phyloP scores from a whole-genome alignment of 2,113 vertebrate species.

The Rhinichthys klamathensis region DNA sequence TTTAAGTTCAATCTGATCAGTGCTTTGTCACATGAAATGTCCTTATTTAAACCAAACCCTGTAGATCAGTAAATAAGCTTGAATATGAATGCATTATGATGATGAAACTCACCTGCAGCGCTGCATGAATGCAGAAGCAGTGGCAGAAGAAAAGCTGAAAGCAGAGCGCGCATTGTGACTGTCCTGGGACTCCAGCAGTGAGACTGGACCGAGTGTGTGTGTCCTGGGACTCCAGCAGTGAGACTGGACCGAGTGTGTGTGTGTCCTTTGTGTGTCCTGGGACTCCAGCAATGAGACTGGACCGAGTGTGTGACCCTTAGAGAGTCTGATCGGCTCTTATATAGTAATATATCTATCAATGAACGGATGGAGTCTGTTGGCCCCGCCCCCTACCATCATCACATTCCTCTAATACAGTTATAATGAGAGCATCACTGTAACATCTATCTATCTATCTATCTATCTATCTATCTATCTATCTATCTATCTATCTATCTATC shows the following conservation, averaged over 20 bases:
- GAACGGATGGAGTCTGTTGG: constrained; percentile 59
- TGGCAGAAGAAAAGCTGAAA: constrained; percentile 60
- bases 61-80: not conserved
- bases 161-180: constrained; percentile 68
- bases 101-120: constrained; percentile 66
- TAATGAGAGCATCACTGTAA: constrained; percentile 42
- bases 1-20: not conserved
- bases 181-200: constrained; percentile 49
- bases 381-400: constrained; percentile 75
- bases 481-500: not conserved
- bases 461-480: not conserved
- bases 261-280: constrained; percentile 41
- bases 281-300: constrained; percentile 37
- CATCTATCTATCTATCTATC: not conserved
- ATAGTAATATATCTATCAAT: constrained; percentile 75
- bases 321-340: constrained; percentile 68
- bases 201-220: constrained; percentile 31
- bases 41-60: not conserved
- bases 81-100: not conserved
- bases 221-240: constrained; percentile 47
- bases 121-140: constrained; percentile 60
- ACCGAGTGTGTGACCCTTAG: constrained; percentile 48
- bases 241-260: constrained; percentile 30
- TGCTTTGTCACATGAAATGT: not conserved
- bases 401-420: constrained; percentile 60